Evolutionary conservation across 2,888 invertebrate genomes (phyloP), one percentile per base, ranked within the genome.

Genomic region (Busseola fusca): DNA sequence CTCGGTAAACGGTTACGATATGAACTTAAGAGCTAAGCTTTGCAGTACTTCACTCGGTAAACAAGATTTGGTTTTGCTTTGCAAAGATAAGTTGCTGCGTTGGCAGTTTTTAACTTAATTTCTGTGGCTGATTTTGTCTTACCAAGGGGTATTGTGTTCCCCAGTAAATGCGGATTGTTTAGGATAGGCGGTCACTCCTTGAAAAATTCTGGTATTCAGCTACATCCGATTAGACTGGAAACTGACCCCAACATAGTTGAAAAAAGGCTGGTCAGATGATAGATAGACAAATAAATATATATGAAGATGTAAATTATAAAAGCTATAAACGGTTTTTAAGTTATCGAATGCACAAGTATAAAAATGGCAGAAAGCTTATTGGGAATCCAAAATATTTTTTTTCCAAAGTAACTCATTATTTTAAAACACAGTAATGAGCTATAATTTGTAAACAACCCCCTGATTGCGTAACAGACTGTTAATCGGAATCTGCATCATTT

Each of bases 41-140:
- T 48, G 63, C 80, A 81, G 62, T 58, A 57, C 65, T 80, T 56
- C 14, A n/a, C 45, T 66, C 16, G 25, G 63, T 77, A 66, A 81
- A 77, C 52, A 66, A 80, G 65, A 60, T 81, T 77, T 63, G 54
- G 48, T 62, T 76, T 76, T 50, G 37, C 77, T 76, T 50, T 60
- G n/a, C 52, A 21, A 52, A 27, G 57, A 54, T 34, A 66, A 50
- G 10, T 2, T 45, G 62, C 34, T 40, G 12, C 21, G 65, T 65
- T 14, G 18, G 40, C 42, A 45, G 71, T 73, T 77, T 58, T 52
- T 77, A 40, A 76, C 9, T 59, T 52, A 50, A 58, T 77, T 77
- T 52, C 50, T 71, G 50, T 34, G 3, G 18, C 3, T 27, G 76
- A 34, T 52, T 69, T 42, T 69, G 14, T 30, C 30, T 30, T 30